phyloP scores from a whole-genome alignment of 2,113 vertebrate genomes.

The Tyto alba region DNA sequence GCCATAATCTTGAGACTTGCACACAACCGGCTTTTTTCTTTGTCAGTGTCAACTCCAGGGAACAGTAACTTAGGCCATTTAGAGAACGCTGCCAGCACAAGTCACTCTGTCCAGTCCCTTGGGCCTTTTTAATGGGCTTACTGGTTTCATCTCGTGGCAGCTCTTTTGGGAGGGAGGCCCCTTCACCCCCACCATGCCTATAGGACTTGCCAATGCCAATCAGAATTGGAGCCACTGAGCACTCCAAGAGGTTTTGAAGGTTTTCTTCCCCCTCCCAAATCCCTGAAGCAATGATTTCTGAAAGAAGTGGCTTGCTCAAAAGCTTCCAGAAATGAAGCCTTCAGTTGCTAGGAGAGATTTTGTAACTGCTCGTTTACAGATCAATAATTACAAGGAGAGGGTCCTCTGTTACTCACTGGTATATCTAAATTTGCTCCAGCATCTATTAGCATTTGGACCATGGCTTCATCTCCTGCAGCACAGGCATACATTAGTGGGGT shows the following conservation, averaged over 20 bases:
- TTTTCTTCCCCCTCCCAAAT: not conserved
- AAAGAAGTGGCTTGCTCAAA: not conserved
- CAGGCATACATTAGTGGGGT: constrained; percentile 97
- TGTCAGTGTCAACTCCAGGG: not conserved
- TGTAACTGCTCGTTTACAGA: not conserved
- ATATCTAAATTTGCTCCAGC: constrained; percentile 90
- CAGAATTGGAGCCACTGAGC: not conserved
- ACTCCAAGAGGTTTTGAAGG: not conserved
- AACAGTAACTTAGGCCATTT: not conserved
- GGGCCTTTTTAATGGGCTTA: not conserved
- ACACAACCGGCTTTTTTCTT: not conserved
- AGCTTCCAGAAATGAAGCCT: not conserved
- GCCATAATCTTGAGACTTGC: not conserved
- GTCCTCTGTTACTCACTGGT: constrained; percentile 63
- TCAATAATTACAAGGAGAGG: not conserved
- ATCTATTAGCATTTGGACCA: constrained; percentile 98
- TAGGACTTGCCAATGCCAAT: not conserved
- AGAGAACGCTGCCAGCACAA: not conserved
- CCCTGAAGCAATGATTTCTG: not conserved
- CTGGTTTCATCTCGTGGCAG: not conserved
- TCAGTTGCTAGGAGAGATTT: not conserved
- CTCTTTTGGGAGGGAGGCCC: not conserved
- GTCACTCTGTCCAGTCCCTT: not conserved
- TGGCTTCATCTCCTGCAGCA: constrained; percentile 93
- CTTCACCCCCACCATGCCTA: not conserved